Base-by-base conservation (phyloP, 2,113 vertebrate species). In the Crotalus horridus region DNA sequence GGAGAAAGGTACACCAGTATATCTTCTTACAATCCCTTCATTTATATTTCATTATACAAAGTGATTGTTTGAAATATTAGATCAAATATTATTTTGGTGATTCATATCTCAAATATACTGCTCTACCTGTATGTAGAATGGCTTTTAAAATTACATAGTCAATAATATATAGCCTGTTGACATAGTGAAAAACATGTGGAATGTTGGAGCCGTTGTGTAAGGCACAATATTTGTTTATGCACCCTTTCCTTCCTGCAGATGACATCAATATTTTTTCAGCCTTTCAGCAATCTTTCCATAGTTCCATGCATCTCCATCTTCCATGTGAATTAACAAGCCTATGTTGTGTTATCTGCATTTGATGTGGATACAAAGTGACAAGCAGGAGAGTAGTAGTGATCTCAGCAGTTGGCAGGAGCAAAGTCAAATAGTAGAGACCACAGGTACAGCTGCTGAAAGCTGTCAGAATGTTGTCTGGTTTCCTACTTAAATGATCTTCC, bases 221-320 rank as follows among this genome's bases (percentile, higher is more conserved):
- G 93, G 94, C 96, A 92, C 87, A 48, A 48, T 59, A n/a, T 64
- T 88, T 92, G 46, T 53, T 29, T 29, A 91, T 92, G 17, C 15
- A 74, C 2, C 33, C n/a, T 74, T 12, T 74, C 15, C 69, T 74
- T 74, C 69, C 69, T 96, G 94, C 95, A 94, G 93, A 94, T 93
- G 54, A 64, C 89, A 93, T 95, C 95, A 96, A 33, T 88, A 7
- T 92, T 46, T 12, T 95, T 96, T 93, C 61, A 29, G 64, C 43
- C 94, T 97, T 96, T 97, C 94, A 96, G 89, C 95, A 94, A 58
- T 93, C 96, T 93, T 96, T 95, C 93, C 89, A 87, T 95, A 94
- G 95, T 92, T 89, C 92, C 94, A 91, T 85, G 95, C 69, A 87
- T 94, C 89, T 91, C 91, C 69, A 88, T 95, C 95, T 94, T 3